Base-by-base conservation (phyloP, 2,888 invertebrate genomes). In the Tinea trinotella region DNA sequence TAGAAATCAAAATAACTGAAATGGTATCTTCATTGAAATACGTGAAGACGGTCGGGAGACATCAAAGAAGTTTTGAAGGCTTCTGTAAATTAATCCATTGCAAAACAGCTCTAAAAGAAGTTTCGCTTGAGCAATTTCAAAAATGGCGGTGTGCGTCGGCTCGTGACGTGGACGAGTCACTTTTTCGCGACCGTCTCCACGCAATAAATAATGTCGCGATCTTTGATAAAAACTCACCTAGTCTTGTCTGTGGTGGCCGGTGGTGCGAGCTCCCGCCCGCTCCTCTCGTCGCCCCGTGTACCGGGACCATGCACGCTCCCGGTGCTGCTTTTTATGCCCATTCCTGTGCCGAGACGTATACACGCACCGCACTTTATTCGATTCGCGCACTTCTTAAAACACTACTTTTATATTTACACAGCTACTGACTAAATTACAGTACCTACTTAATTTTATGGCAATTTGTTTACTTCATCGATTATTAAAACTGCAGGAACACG, bases 151-250 rank as follows among this genome's bases (percentile, higher is more conserved):
- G 71, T 66, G 66, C 61, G 61, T 65, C 68, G 70, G 64, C 69
- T 71, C 71, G 76, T 81, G 81, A 79, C 74, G 68, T 55, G 56
- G 66, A 71, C 73, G 71, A 76, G 77, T 81, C 65, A 79, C 77
- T 85, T 85, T 85, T 85, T 85, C 85, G 84, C 84, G 74, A 78
- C 79, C 71, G 84, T 85, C 85, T 84, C 84, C 81, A 74, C 81
- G 76, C 78, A 81, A 85, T 85, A 85, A 84, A 85, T 84, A 85
- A 85, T 83, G 81, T 75, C 78, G 79, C 73, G 74, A 76, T 74
- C 82, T 83, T 82, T 85, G 85, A 82, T 80, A 85, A 85, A 85
- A 85, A 85, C 85, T 85, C 61, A 85, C 85, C 85, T 84, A 85
- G 81, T 79, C 83, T 69, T 81, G 84, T 81, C 19, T 79, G 68